Base-by-base conservation (phyloP, 1,140 invertebrate species). In the Eubasilissa regina region DNA sequence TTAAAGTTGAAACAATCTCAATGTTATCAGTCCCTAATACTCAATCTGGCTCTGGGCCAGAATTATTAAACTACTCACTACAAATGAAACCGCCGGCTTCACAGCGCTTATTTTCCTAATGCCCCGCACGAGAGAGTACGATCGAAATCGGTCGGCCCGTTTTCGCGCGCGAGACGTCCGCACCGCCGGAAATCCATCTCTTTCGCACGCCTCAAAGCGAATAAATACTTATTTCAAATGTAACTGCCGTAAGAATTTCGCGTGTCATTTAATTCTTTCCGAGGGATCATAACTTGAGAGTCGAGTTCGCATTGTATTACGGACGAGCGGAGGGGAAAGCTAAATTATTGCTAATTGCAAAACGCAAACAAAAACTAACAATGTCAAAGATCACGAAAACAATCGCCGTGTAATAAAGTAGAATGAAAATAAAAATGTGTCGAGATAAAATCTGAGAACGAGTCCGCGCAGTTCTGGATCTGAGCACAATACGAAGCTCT, bases 61-160 rank as follows among this genome's bases (percentile, higher is more conserved):
- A 76, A 79, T 79, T 81, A 81, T 81, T 60, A 81, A 79, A 81
- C 77, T 70, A 81, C 80, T 81, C 43, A 19, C 43, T 53, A 75
- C 73, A 74, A 77, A 70, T 45, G 44, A 45, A 66, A 78, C 66
- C 62, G 35, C 44, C 48, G 66, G 9, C 45, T 70, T 48, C 25
- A 48, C 47, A 48, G 45, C 7, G 47, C 66, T 70, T 70, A 70
- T 70, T 70, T 66, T 66, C 15, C 62, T 51, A 70, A 70, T 70
- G 47, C 47, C 13, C 19, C n/a, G 15, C 13, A 48, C 15, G 35
- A n/a, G 13, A 25, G 51, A 21, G 11, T 47, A n/a, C 15, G 44
- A 17, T 35, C 25, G 19, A 70, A 25, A 48, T 25, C 17, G 45
- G 48, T 53, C 35, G 3, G 19, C 66, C 51, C 47, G 17, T 48